Conservation (phyloP, 2,888 invertebrate species). For the Microplitis manilae region DNA sequence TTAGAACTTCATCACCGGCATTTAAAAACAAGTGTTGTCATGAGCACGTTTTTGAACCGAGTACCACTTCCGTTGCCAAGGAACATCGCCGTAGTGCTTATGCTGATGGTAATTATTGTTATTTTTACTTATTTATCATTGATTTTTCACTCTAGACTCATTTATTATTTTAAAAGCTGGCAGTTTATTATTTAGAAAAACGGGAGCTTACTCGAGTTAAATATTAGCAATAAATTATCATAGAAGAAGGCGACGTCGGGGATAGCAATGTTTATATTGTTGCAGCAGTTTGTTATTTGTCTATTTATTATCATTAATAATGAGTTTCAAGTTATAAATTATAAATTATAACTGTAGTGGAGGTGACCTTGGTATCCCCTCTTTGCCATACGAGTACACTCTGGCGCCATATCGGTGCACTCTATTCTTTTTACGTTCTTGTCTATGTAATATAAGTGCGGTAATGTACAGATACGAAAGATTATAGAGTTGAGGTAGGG, state of each 20-base stretch:
- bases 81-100: constrained; percentile 54
- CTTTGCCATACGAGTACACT: not conserved
- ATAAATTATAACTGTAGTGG: not conserved
- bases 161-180: not conserved
- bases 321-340: not conserved
- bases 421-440: not conserved
- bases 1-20: constrained; percentile 18
- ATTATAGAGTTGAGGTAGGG: no score
- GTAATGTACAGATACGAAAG: not conserved
- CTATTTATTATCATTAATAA: not conserved
- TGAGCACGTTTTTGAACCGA: constrained; percentile 48
- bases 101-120: constrained; percentile 56
- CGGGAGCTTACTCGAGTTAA: no score
- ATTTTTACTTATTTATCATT: not conserved
- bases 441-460: not conserved
- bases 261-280: not conserved
- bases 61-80: constrained; percentile 41
- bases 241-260: no score
- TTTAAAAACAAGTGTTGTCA: constrained; percentile 36
- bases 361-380: not conserved
- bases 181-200: no score
- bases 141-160: not conserved
- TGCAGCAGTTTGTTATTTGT: not conserved
- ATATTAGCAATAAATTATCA: no score
- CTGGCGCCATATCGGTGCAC: not conserved